phyloP scores from a whole-genome alignment of 1,140 invertebrate genomes.

The Subanguina moxae region DNA sequence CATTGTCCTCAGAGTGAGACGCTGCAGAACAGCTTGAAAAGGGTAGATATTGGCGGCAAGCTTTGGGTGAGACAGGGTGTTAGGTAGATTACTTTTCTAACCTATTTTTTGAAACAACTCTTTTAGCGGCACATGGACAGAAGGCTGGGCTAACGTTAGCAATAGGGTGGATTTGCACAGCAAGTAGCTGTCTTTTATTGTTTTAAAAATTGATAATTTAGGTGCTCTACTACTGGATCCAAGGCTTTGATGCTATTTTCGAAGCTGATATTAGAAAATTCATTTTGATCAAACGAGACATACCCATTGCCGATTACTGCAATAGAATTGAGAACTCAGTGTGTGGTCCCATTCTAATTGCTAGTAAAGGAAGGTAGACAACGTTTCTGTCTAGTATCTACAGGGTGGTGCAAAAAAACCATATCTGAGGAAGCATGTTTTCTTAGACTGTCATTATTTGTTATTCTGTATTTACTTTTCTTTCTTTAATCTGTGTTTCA shows the following conservation, averaged over 20 bases:
- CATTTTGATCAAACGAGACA: constrained; percentile 40
- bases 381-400: too few species aligned
- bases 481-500: too few species aligned
- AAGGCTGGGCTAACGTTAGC: constrained; percentile 41
- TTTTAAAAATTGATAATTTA: not conserved
- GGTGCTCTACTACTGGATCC: constrained; percentile 31
- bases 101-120: too few species aligned
- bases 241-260: constrained; percentile 21
- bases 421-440: too few species aligned
- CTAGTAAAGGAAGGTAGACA: constrained; percentile 31
- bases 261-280: constrained; percentile 38
- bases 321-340: constrained; percentile 32
- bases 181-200: too few species aligned
- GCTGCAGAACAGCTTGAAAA: constrained; percentile 9
- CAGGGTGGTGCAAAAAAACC: too few species aligned
- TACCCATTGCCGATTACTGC: constrained; percentile 31
- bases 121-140: constrained; percentile 30
- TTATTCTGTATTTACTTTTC: too few species aligned
- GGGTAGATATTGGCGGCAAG: constrained; percentile 26
- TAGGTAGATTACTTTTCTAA: not conserved
- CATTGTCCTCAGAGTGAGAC: constrained; percentile 13
- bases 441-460: too few species aligned
- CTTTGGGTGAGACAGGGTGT: constrained; percentile 40
- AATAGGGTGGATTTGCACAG: constrained; percentile 17
- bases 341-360: constrained; percentile 31